Conservation (phyloP, 2,888 invertebrate genomes). For the Ormyrus rosae region DNA sequence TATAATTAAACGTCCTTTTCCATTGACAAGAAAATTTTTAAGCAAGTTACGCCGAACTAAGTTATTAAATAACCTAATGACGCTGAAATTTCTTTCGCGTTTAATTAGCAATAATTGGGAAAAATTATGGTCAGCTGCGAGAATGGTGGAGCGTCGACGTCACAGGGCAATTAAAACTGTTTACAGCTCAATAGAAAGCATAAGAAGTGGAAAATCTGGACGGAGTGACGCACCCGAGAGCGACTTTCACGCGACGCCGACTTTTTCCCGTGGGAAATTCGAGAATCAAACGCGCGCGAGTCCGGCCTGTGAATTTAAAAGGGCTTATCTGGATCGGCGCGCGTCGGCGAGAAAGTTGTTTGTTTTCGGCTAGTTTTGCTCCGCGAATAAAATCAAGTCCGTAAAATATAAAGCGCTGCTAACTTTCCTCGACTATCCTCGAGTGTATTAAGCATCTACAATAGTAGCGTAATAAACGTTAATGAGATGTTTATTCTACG, state of each 20-base stretch:
- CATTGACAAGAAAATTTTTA: too few relatives aligned
- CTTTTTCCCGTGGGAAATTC: constrained; percentile 48
- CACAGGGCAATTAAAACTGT: constrained; percentile 27
- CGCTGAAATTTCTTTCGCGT: background rate
- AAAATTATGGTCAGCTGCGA: too few relatives aligned
- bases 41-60: too few relatives aligned
- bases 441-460: too few relatives aligned
- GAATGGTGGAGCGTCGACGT: background rate
- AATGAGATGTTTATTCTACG: too few relatives aligned
- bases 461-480: too few relatives aligned
- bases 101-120: background rate
- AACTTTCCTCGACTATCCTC: too few relatives aligned
- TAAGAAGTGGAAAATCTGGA: constrained; percentile 40
- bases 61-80: too few relatives aligned
- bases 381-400: too few relatives aligned
- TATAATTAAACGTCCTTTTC: too few relatives aligned
- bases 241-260: constrained; percentile 27
- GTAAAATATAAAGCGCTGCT: too few relatives aligned
- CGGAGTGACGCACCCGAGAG: constrained; percentile 8
- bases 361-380: background rate
- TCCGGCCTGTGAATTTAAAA: constrained; percentile 18
- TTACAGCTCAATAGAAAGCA: background rate
- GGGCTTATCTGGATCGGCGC: constrained; percentile 11
- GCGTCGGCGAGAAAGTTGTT: constrained; percentile 21
- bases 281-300: constrained; percentile 4